Percentiles rank a stretch among this genome's conserved stretches.
Conservation (phyloP, 2,113 vertebrate species). For the Notarius quadriscutis region DNA sequence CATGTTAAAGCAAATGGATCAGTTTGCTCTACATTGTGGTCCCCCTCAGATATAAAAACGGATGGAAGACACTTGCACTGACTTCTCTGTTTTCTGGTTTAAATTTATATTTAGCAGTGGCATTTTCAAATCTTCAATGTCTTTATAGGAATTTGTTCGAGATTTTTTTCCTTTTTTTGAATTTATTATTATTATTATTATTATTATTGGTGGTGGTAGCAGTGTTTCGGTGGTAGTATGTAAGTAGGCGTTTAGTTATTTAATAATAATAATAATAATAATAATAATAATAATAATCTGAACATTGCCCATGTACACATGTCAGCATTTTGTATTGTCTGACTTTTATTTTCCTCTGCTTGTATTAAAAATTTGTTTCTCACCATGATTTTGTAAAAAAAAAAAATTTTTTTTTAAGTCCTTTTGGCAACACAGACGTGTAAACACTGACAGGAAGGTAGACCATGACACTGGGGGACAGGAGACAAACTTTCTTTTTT, state of each 20-base stretch:
- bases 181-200: constrained; percentile 62
- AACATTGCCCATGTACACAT: constrained; percentile 82
- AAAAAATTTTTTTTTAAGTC: constrained; percentile 55
- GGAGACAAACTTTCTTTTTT: constrained; percentile 67
- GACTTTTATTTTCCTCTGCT: constrained; percentile 53
- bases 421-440: constrained; percentile 72
- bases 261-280: constrained; percentile 58
- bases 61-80: constrained; percentile 65
- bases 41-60: constrained; percentile 59
- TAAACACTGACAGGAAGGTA: constrained; percentile 67
- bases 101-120: constrained; percentile 69
- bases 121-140: constrained; percentile 64
- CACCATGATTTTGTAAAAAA: constrained; percentile 66
- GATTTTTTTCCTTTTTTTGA: constrained; percentile 70
- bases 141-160: constrained; percentile 70
- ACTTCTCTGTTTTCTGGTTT: constrained; percentile 66
- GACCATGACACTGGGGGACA: constrained; percentile 71
- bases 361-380: constrained; percentile 73
- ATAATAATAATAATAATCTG: constrained; percentile 54
- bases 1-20: constrained; percentile 61
- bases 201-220: constrained; percentile 70
- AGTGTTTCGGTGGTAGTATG: constrained; percentile 58
- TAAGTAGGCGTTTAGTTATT: constrained; percentile 51
- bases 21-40: constrained; percentile 61
- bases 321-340: constrained; percentile 87